Percentiles rank a stretch among this genome's conserved stretches.
phyloP scores from a whole-genome alignment of 2,797 vertebrate genomes.

The Schizothorax lantsangensis region DNA sequence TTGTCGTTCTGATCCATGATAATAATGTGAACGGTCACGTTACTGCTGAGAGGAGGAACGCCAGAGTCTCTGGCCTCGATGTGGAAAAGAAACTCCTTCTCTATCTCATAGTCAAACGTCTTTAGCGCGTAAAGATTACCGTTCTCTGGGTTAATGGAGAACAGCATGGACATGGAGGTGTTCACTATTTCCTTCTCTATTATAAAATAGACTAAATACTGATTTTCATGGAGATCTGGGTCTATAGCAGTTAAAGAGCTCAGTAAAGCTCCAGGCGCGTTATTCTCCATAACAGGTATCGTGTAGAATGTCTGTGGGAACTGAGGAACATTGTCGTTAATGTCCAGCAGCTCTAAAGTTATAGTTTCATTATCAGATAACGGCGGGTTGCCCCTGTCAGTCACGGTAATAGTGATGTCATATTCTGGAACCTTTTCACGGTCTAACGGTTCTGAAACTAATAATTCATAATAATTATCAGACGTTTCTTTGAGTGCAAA shows the following conservation, averaged over 20 bases:
- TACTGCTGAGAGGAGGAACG: slow-evolving; percentile 63
- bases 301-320: slow-evolving; percentile 64
- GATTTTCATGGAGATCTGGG: slow-evolving; percentile 69
- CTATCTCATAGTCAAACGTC: slow-evolving; percentile 70
- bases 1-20: slow-evolving; percentile 70
- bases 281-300: slow-evolving; percentile 63
- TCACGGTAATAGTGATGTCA: slow-evolving; percentile 64
- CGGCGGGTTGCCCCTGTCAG: slow-evolving; percentile 69
- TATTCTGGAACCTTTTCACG: slow-evolving; percentile 66
- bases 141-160: slow-evolving; percentile 69
- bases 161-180: slow-evolving; percentile 61
- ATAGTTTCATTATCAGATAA: slow-evolving; percentile 67
- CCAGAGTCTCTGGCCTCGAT: slow-evolving; percentile 67
- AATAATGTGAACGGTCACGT: slow-evolving; percentile 62
- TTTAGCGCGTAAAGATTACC: slow-evolving; percentile 67
- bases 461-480: slow-evolving; percentile 72
- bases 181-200: slow-evolving; percentile 63
- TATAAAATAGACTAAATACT: slow-evolving; percentile 68
- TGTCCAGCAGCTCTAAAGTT: slow-evolving; percentile 69
- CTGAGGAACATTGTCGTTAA: slow-evolving; percentile 74
- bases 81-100: slow-evolving; percentile 66
- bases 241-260: slow-evolving; percentile 63
- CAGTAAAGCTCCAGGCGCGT: slow-evolving; percentile 61
- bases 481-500: slow-evolving; percentile 69
- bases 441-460: slow-evolving; percentile 68